These are phyloP conservation scores for Trichopoda pennipes DNA, from an alignment of 2,888 invertebrate species.

Conservation along the genomic window DNA sequence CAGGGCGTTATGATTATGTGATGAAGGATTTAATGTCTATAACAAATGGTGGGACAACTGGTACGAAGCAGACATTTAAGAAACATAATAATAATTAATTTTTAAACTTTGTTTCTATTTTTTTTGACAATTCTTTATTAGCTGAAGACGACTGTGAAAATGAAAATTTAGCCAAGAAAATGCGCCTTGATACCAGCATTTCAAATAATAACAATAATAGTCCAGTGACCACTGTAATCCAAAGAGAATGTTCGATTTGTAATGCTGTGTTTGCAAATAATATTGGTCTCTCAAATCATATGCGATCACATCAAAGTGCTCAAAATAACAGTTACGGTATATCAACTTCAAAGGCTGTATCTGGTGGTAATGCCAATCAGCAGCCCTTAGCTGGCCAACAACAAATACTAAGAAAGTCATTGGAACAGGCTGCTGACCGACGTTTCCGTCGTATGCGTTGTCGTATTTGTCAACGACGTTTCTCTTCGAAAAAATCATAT, in stretches of 20 bases:
- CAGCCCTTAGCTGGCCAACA: constrained; percentile 70
- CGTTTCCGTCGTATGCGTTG: constrained; percentile 80
- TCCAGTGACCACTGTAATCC: constrained; percentile 45
- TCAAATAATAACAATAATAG: constrained; percentile 61
- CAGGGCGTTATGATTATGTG: constrained; percentile 79
- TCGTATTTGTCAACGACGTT: constrained; percentile 80
- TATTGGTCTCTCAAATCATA: constrained; percentile 80
- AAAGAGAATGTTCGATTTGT: constrained; percentile 79
- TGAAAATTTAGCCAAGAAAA: constrained; percentile 74
- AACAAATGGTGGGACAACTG: constrained; percentile 79
- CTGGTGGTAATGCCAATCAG: constrained; percentile 39
- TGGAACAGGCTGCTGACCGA: constrained; percentile 78
- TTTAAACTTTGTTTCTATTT: constrained; percentile 11
- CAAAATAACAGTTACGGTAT: constrained; percentile 71
- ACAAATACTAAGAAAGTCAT: constrained; percentile 76
- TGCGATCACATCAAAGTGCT: constrained; percentile 79
- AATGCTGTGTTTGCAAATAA: constrained; percentile 79
- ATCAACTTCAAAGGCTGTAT: constrained; percentile 64
- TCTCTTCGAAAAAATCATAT: constrained; percentile 80
- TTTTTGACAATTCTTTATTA: constrained; percentile 50
- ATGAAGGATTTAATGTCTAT: constrained; percentile 80
- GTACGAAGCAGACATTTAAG: constrained; percentile 70
- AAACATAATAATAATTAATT: constrained; percentile 23
- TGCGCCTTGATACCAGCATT: constrained; percentile 73
- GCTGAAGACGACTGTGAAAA: constrained; percentile 76